Conservation (phyloP, 1,140 invertebrate species). For the Zaprionus ornatus region DNA sequence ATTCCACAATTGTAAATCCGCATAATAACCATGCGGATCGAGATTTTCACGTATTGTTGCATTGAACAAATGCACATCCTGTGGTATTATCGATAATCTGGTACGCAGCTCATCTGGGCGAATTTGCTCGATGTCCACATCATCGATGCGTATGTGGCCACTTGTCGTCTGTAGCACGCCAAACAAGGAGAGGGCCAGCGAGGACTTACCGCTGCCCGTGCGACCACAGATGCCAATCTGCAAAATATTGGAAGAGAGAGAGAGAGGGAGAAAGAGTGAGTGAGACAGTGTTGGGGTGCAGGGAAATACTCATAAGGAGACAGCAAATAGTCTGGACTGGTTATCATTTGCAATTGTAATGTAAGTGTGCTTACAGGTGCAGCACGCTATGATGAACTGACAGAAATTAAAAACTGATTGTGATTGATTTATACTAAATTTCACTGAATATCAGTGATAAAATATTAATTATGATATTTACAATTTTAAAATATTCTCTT, state of each 20-base stretch:
- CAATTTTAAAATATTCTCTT: too few species aligned
- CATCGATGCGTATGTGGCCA: slow-evolving; percentile 89
- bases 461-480: too few species aligned
- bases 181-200: slow-evolving; percentile 89
- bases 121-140: slow-evolving; percentile 87
- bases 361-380: neutral
- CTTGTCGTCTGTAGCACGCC: slow-evolving; percentile 86
- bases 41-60: slow-evolving; percentile 96
- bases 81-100: slow-evolving; percentile 95
- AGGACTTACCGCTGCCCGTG: slow-evolving; percentile 92
- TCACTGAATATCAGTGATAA: too few species aligned
- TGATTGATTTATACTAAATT: too few species aligned
- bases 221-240: slow-evolving; percentile 92
- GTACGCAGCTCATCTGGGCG: slow-evolving; percentile 90
- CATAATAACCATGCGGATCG: slow-evolving; percentile 90
- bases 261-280: neutral
- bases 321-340: neutral
- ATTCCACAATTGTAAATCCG: slow-evolving; percentile 91
- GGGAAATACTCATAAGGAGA: neutral
- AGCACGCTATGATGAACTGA: neutral
- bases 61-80: slow-evolving; percentile 95
- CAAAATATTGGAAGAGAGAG: slow-evolving; percentile 23
- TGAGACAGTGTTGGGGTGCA: neutral
- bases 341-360: slow-evolving; percentile 46
- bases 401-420: neutral